Evolutionary conservation across 2,888 invertebrate species (phyloP), one percentile per base, ranked within the genome.

Genomic region (Tetheella fluctuosa): DNA sequence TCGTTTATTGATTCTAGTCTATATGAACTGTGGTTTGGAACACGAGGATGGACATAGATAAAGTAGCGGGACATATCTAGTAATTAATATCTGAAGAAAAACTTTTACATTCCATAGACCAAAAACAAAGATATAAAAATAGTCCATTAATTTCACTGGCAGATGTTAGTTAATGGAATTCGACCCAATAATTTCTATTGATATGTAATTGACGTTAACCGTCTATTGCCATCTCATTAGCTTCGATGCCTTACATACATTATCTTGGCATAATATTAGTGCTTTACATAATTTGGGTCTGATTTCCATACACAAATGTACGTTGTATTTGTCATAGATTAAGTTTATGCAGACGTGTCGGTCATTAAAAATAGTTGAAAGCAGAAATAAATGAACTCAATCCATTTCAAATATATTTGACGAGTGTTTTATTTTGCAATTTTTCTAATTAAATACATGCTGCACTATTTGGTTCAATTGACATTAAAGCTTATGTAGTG

Each of bases 261-360:
- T 71, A 69, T 71, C 59, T 59, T 75, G 69, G 70, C 62, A 62
- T 73, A 73, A 75, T 75, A 71, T 68, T 68, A 70, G 48, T 37
- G 59, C 61, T 64, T 68, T 64, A 64, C 62, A 68, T 65, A 64
- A 69, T 65, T 63, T 54, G 57, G 54, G 54, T 60, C 62, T 52
- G 20, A 64, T 64, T 64, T 57, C 59, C 64, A 64, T 64, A 64
- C 20, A n/a, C 23, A 15, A 25, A 2, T 28, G 53, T 28, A 15
- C 28, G 25, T 52, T 5, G 20, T 25, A 53, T 53, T 25, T 53
- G 7, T 28, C 25, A 53, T 20, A 53, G 53, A 53, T 20, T 53
- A 53, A 25, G 12, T 15, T 25, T 25, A 20, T 23, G 15, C 53
- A 53, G 53, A 53, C n/a, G 15, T 6, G 2, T 5, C 7, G 10